Evolutionary conservation across 2,888 invertebrate genomes (phyloP), one percentile per base, ranked within the genome.

Genomic region (Alloscopus bannaensis): DNA sequence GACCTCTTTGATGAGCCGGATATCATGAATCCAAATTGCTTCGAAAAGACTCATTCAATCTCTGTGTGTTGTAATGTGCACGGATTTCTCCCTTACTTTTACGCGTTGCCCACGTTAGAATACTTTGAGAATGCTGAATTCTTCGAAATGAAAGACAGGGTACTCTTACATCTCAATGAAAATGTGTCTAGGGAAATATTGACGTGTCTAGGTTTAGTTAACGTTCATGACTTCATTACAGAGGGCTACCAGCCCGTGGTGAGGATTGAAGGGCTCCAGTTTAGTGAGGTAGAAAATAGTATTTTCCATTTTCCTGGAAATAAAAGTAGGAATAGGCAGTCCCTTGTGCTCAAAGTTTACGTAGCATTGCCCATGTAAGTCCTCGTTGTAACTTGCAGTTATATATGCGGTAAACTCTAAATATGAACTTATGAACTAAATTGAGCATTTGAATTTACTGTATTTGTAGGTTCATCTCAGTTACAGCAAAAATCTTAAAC

Each of bases 41-140:
- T 42, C n/a, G 50, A 65, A 3, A 26, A 20, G 18, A 24, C 16
- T 1, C 6, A 40, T 22, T 42, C 50, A 28, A 45, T 62, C 11
- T 73, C 81, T 4, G 76, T 83, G 20, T 75, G 71, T 22, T 81
- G 81, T 42, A 81, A 81, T 36, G 80, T 80, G 3, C 77, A 81
- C 68, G 81, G 81, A 18, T 84, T 80, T 50, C 6, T 65, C 2
- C 78, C 80, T 16, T 83, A 84, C 28, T 84, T 84, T 64, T 84
- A 83, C 42, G 75, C 81, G 24, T 29, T 80, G 0, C 84, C 84
- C 31, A 36, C 24, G 20, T 52, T 68, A 4, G 60, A 75, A 18
- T 47, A 40, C 13, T 80, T 80, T 29, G 20, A 22, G 2, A 47
- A 47, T 6, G n/a, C 18, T 13, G 26, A 18, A 3, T 47, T 47